Base-by-base conservation (phyloP, 2,113 vertebrate species). In the Catharus fuscescens region DNA sequence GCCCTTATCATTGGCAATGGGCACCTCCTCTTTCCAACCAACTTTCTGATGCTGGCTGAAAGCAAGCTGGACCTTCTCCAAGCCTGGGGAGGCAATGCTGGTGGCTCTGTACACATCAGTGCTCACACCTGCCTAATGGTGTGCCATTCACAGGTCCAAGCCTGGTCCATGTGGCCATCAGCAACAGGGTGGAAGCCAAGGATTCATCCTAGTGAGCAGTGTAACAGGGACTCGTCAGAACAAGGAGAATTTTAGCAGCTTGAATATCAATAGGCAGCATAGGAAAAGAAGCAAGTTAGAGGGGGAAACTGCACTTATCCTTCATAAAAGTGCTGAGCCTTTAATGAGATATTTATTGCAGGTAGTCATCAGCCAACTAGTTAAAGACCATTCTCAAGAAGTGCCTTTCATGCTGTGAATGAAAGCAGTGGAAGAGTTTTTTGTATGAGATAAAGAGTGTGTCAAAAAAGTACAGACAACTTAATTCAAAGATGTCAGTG, bases 291-390 rank as follows among this genome's bases (percentile, higher is more conserved):
- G 64, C 85, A 80, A 90, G 38, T 31, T 61, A 44, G 34, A 59
- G 21, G 24, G 9, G 40, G 38, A 91, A 96, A 32, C 60, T 54
- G 29, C 25, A 42, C 36, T 92, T 31, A 52, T 40, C 38, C 36
- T 20, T 29, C 9, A 2, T 70, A 32, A 48, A 92, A 86, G 38
- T 71, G 59, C 54, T 26, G 67, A 93, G 76, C 36, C 31, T 92
- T 88, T 96, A 91, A 93, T 86, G 87, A 95, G 87, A 77, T 88
- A 90, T 90, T 91, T 91, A 76, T 86, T 94, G 66, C 74, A 94
- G 89, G 85, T 56, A 94, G 40, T 66, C 66, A 78, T 93, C 82
- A 92, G 71, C 47, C 64, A 95, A 42, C 67, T 89, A 88, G 76
- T 66, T 93, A 73, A 90, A 95, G 92, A 80, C 6, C 44, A 60